Percentiles rank a stretch among this genome's conserved stretches.
Conservation (phyloP, 1,140 invertebrate species). For the Apolygus lucorum region DNA sequence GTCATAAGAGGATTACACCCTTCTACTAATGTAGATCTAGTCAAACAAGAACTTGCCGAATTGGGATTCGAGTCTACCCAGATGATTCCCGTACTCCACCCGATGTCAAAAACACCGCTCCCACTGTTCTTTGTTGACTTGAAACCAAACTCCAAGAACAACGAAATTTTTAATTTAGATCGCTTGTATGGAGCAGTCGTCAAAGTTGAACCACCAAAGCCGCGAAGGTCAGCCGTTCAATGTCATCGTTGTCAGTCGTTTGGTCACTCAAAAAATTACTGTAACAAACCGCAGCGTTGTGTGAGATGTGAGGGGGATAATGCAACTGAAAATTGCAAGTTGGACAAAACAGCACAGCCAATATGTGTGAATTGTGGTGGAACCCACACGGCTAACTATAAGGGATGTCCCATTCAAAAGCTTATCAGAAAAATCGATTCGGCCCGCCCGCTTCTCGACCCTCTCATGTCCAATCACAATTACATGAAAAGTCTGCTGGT, state of each 20-base stretch:
- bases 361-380: slow-evolving; percentile 37
- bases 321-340: slow-evolving; percentile 38
- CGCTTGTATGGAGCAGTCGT: slow-evolving; percentile 34
- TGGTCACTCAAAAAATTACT: slow-evolving; percentile 39
- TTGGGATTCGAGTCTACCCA: slow-evolving; percentile 7
- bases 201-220: slow-evolving; percentile 34
- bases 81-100: slow-evolving; percentile 5
- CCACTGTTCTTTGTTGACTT: slow-evolving; percentile 38
- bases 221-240: slow-evolving; percentile 35
- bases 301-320: slow-evolving; percentile 39
- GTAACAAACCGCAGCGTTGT: slow-evolving; percentile 33
- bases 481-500: neutral
- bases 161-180: slow-evolving; percentile 35
- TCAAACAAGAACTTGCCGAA: slow-evolving; percentile 18
- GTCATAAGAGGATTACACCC: slow-evolving; percentile 17
- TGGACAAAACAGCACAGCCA: slow-evolving; percentile 34
- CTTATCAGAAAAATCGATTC: neutral
- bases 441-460: neutral
- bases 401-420: slow-evolving; percentile 31
- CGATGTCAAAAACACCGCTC: slow-evolving; percentile 33
- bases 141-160: slow-evolving; percentile 36
- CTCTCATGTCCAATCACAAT: neutral
- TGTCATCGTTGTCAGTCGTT: slow-evolving; percentile 38
- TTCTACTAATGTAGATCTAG: neutral
- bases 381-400: slow-evolving; percentile 39